Base-by-base conservation (phyloP, 1,140 invertebrate genomes). In the Phthorimaea operculella region DNA sequence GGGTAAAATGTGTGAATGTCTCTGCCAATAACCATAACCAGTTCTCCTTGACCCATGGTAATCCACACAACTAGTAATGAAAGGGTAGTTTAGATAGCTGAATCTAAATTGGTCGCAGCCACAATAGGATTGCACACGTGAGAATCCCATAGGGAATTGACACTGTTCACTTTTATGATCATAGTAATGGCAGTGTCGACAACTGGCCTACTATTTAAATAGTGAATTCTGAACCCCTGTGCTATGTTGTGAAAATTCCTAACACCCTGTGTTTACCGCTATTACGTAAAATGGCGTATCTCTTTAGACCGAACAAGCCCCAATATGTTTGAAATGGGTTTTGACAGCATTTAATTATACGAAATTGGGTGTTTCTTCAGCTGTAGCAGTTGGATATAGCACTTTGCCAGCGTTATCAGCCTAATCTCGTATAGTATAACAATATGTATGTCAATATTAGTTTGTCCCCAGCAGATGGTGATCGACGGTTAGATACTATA, bases 1-100 rank as follows among this genome's bases (percentile, higher is more conserved):
- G 70, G 68, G 70, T 72, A 67, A 74, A 70, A 63, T 58, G 54
- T 62, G 64, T 63, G 66, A 68, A 68, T 70, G 61, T 33, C 54
- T 64, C 55, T 49, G 52, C 58, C 58, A 64, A 8, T 45, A 59
- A 28, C 52, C 21, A 33, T 52, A 1, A 47, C 66, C 58, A 65
- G 14, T 28, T 7, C 64, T 52, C 45, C 10, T 52, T 51, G 60
- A 63, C 4, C 51, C 51, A 39, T 34, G 14, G 34, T 12, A 1
- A 10, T 36, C 12, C 10, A 28, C 21, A 28, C 21, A 28, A 28
- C 21, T 28, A 6, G 21, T 28, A 6, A 4, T 28, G 2, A 28
- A 4, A 28, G 21, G 21, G 6, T 28, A 28, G 21, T 28, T 28
- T 28, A 28, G 21, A 51, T 18, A 53, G 67, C 4, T 64, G 60